Evolutionary conservation across 2,888 invertebrate species (phyloP), one percentile per base, ranked within the genome.

Genomic region (Phrixothrix hirtus): DNA sequence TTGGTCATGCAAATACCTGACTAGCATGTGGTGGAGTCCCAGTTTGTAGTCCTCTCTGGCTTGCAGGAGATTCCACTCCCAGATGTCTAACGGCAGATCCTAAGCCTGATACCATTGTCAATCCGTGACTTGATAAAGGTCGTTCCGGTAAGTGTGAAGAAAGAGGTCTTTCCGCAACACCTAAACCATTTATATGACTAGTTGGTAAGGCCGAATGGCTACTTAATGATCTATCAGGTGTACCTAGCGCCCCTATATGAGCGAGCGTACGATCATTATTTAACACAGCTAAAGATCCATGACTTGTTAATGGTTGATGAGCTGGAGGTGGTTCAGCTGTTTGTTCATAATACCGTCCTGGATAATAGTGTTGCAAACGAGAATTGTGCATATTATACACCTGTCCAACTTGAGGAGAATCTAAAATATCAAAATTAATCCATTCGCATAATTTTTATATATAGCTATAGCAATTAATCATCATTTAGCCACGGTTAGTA

Each of bases 1-100:
- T 92, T 92, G 3, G 88, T 89, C 71, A n/a, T n/a, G n/a, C n/a
- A n/a, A n/a, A 88, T 63, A 88, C 88, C 77, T 88, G 90, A 66
- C 84, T 83, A 53, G 87, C 87, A 76, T 87, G 87, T 63, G 88
- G 85, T 66, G 88, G 88, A 2, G 81, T 80, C 5, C 82, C 80
- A 9, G 76, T 77, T 63, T 81, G 80, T 43, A 79, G 74, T 48
- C 80, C 80, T 34, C 79, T 73, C 34, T 79, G 78, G 53, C 77
- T 77, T 26, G 80, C 78, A 2, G 80, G 83, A 1, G 79, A 78
- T 26, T 79, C 79, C 9, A 78, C 78, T 26, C 81, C 74, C 49
- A 79, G 66, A 46, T 75, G 75, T 43, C 75, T 64, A 2, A 74
- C 74, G 12, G 75, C 75, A 12, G 75, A 75, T 2, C 76, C 76